Conservation (phyloP, 2,888 invertebrate species). For the Tinea pellionella region DNA sequence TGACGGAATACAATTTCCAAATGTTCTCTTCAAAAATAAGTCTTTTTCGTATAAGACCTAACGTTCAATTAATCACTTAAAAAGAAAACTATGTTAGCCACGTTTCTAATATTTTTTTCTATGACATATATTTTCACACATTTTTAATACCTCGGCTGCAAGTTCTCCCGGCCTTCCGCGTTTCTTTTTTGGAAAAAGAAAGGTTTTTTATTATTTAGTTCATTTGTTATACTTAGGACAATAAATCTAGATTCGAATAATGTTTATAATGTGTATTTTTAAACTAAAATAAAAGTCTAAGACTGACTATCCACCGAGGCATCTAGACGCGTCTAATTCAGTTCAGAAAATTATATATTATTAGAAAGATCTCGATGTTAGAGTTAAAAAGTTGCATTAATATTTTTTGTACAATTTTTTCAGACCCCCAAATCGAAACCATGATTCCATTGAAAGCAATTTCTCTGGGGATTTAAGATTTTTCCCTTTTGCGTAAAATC, state of each 20-base stretch:
- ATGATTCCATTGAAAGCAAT: no score
- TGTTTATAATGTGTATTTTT: neutral
- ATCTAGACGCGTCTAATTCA: no score
- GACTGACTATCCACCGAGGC: no score
- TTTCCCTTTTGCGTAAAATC: no score
- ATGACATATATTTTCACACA: constrained; percentile 61
- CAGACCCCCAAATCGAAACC: no score
- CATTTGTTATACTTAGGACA: neutral
- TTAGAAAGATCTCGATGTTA: no score
- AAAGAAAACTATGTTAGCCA: constrained; percentile 62
- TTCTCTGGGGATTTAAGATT: no score
- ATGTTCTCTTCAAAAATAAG: neutral
- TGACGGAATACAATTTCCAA: neutral
- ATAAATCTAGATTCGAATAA: neutral
- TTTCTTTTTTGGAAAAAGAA: constrained; percentile 72
- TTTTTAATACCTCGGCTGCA: constrained; percentile 75
- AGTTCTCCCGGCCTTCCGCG: constrained; percentile 85
- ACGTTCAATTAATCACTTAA: constrained; percentile 41
- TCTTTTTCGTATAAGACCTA: neutral
- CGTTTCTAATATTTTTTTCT: constrained; percentile 44
- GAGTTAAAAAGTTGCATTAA: no score
- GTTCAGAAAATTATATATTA: no score
- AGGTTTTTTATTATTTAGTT: constrained; percentile 6
- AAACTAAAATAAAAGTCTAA: no score
- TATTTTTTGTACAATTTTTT: no score